Evolutionary conservation across 1,140 invertebrate genomes (phyloP).

Genomic region (Drosophila asahinai): DNA sequence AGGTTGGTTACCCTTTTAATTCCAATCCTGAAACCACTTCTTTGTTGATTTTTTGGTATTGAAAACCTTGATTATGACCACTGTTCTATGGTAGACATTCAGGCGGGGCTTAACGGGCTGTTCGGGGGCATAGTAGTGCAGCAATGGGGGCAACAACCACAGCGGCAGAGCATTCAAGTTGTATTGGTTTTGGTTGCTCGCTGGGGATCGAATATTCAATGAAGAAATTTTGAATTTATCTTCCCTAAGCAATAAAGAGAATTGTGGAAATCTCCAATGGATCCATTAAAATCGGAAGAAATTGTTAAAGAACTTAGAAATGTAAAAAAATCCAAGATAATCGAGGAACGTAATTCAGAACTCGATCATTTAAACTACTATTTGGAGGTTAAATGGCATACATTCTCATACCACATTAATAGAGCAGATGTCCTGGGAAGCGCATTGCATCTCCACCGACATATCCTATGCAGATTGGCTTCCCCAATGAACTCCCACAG

Average conservation of each 20-base stretch:
- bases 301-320: neutral
- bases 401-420: conserved; percentile 13
- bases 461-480: conserved; percentile 24
- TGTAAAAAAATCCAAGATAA: too few relatives aligned
- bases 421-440: neutral
- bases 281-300: neutral
- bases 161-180: conserved; percentile 31
- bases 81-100: conserved; percentile 10
- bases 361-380: neutral
- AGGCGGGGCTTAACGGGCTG: neutral
- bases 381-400: neutral
- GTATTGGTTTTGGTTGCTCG: conserved; percentile 46
- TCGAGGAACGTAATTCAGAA: neutral
- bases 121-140: conserved; percentile 1
- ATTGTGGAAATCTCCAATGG: neutral
- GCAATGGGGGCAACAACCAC: conserved; percentile 25
- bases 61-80: neutral
- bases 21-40: too few relatives aligned
- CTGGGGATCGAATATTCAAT: conserved; percentile 51
- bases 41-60: neutral
- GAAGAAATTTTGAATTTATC: conserved; percentile 46
- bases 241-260: conserved; percentile 11
- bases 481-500: conserved; percentile 45
- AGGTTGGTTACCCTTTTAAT: too few relatives aligned
- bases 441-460: neutral